A percentile compares a stretch with the other conserved stretches of the same genome.
Conservation (phyloP, 2,797 vertebrate species). For the Leptatherina wallacei region DNA sequence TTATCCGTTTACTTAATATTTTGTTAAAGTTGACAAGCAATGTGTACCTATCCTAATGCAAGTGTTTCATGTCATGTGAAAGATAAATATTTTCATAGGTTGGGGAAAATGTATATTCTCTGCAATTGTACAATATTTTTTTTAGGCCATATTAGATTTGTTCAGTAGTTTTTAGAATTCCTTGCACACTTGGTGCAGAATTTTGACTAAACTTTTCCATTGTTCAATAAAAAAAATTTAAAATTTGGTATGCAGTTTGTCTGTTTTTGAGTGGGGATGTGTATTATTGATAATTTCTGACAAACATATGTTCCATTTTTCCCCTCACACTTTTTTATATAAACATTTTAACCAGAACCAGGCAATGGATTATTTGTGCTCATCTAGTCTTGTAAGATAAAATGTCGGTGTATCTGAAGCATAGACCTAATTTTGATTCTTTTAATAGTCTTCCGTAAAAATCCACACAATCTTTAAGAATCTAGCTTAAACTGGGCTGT, state of each 20-base stretch:
- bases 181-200: slow-evolving; percentile 76
- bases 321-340: not conserved
- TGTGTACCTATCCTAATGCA: slow-evolving; percentile 43
- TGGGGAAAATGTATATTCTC: slow-evolving; percentile 84
- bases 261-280: not conserved
- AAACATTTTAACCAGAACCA: not conserved
- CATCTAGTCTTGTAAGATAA: not conserved
- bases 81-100: slow-evolving; percentile 71
- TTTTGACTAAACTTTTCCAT: slow-evolving; percentile 80
- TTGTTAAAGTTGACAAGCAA: slow-evolving; percentile 44
- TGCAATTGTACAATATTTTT: slow-evolving; percentile 80
- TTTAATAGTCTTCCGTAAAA: not conserved
- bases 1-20: slow-evolving; percentile 23
- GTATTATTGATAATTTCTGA: not conserved
- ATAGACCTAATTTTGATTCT: not conserved
- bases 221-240: slow-evolving; percentile 84
- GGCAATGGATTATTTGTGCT: not conserved
- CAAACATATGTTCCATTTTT: not conserved
- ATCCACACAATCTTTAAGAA: not conserved
- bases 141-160: slow-evolving; percentile 70
- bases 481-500: not conserved
- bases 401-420: not conserved
- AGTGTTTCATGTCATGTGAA: slow-evolving; percentile 42
- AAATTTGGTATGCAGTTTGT: not conserved
- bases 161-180: slow-evolving; percentile 78